phyloP scores from a whole-genome alignment of 2,113 vertebrate genomes.

The Neodon shergylaensis region DNA sequence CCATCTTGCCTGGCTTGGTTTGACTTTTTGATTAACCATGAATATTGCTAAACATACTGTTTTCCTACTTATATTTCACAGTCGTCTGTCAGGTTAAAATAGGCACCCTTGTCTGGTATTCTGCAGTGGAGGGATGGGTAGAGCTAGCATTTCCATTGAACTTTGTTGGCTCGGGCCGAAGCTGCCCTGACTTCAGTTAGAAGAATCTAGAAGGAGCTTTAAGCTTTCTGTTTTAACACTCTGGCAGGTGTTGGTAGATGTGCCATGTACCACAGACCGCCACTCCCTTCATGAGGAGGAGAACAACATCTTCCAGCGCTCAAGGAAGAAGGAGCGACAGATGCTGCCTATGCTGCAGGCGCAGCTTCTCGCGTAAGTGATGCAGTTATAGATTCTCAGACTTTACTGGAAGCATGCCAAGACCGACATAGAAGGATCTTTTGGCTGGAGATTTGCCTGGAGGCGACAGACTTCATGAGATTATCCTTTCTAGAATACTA shows the following conservation, averaged over 20 bases:
- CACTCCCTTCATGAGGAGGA: slow-evolving; percentile 93
- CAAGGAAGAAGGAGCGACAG: slow-evolving; percentile 90
- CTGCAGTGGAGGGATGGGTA: neutral
- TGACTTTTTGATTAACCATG: neutral
- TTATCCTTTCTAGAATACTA: slow-evolving; percentile 16
- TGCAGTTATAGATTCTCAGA: neutral
- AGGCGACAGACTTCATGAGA: neutral
- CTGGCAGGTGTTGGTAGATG: slow-evolving; percentile 95
- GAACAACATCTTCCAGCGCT: slow-evolving; percentile 94
- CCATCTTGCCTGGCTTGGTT: neutral
- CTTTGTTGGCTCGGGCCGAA: neutral
- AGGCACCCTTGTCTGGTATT: slow-evolving; percentile 20
- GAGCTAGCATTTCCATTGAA: neutral
- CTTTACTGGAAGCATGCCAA: slow-evolving; percentile 23
- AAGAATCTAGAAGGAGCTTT: slow-evolving; percentile 13
- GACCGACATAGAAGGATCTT: neutral
- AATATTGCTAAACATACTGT: slow-evolving; percentile 25
- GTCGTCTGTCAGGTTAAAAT: slow-evolving; percentile 43
- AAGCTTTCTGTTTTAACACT: neutral
- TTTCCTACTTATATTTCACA: slow-evolving; percentile 42
- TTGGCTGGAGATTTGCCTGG: neutral
- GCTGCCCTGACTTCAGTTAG: neutral
- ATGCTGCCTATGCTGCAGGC: slow-evolving; percentile 92
- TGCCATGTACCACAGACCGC: slow-evolving; percentile 96
- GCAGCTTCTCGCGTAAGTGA: slow-evolving; percentile 94